Base-by-base conservation (phyloP, 2,797 vertebrate species). In the Pantherophis vulpinus region DNA sequence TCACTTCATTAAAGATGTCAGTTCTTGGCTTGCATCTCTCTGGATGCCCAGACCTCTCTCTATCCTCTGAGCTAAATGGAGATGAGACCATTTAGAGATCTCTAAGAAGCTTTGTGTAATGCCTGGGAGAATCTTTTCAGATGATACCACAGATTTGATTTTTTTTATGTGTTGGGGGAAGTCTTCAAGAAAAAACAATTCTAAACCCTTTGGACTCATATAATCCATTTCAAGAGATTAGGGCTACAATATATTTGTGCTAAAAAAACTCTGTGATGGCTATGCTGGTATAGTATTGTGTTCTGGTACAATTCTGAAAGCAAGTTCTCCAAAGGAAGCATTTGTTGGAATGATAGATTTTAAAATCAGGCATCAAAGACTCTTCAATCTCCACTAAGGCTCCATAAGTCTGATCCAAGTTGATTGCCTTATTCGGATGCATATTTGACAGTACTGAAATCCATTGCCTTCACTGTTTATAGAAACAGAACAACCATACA, bases 381-480 rank as follows among this genome's bases (percentile, higher is more conserved):
- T 18, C 25, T 87, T 63, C 70, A 88, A 23, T 13, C 32, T 74
- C 32, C 54, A 54, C 12, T 59, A 63, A 27, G n/a, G 61, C n/a
- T 29, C 60, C 58, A 93, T 59, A 88, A 16, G 29, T 20, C 12
- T 4, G 4, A 9, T 87, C 27, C 61, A 74, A 20, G 25, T 60
- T 32, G 16, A 83, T 42, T 37, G 18, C 54, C 20, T 32, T 37
- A 74, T 25, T 47, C 4, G n/a, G 83, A 32, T 63, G 29, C 27
- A 37, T 61, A 32, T 25, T 18, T 27, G 1, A 66, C 23, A 37
- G 47, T 9, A 42, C 8, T 93, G 88, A 93, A 58, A 89, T 91
- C 27, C 6, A 59, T 37, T 95, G 89, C 54, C 89, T 83, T 94
- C 88, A 86, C 27, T 56, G n/a, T 93, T 66, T 56, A 93, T 60